A percentile compares a stretch with the other conserved stretches of the same genome.
phyloP scores from a whole-genome alignment of 2,888 invertebrate genomes.

The Ditylenchus weischeri region DNA sequence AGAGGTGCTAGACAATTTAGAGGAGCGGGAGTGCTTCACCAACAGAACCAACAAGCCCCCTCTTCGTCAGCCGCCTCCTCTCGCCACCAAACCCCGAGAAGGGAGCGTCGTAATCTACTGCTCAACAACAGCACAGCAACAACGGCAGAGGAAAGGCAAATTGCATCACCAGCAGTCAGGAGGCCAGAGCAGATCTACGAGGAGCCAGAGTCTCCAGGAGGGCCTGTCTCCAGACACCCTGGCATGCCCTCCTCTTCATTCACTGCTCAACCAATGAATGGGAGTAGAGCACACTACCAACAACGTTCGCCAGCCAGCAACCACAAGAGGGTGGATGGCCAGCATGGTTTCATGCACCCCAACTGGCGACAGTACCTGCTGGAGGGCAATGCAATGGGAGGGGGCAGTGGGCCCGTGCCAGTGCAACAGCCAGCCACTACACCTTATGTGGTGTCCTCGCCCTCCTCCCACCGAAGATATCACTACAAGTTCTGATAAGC shows the following conservation, averaged over 20 bases:
- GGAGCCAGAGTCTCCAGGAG: conserved; percentile 21
- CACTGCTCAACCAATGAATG: too few relatives aligned
- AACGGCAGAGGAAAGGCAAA: background rate
- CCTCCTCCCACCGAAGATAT: conserved; percentile 1
- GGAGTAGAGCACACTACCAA: too few relatives aligned
- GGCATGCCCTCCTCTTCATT: too few relatives aligned
- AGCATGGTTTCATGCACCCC: background rate
- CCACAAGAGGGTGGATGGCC: too few relatives aligned
- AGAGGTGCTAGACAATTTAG: background rate
- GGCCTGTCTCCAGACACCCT: too few relatives aligned
- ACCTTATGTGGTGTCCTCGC: conserved; percentile 1
- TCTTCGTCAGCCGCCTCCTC: conserved; percentile 19
- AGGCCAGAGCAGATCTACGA: conserved; percentile 21
- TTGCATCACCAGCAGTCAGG: background rate
- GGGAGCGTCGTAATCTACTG: conserved; percentile 24
- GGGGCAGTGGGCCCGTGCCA: conserved; percentile 1
- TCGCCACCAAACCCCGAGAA: conserved; percentile 30
- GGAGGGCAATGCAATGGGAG: conserved; percentile 8
- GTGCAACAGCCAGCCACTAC: background rate
- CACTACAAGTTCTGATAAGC: too few relatives aligned
- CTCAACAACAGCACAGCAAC: background rate
- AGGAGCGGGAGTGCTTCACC: background rate
- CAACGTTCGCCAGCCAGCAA: too few relatives aligned
- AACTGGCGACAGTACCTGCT: conserved; percentile 12
- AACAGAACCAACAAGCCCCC: background rate